phyloP scores from a whole-genome alignment of 2,888 invertebrate genomes.

The Ophraella communa region DNA sequence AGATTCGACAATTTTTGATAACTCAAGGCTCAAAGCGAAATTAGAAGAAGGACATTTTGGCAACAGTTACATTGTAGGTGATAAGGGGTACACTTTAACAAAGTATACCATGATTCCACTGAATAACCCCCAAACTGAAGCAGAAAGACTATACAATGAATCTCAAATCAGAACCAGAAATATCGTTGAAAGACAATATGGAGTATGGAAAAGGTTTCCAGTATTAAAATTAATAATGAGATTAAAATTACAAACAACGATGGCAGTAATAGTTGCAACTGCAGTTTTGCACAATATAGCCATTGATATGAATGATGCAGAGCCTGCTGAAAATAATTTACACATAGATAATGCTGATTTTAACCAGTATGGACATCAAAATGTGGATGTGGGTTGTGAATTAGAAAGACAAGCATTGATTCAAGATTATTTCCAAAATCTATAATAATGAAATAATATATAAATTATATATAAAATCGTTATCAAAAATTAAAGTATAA shows the following conservation, averaged over 20 bases:
- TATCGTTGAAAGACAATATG: too few species aligned
- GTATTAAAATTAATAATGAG: background rate
- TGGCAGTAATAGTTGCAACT: background rate
- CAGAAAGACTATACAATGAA: too few species aligned
- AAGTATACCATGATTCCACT: background rate
- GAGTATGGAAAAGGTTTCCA: background rate
- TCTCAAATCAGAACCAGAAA: too few species aligned
- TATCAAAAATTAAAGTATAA: background rate
- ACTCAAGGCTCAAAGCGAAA: too few species aligned
- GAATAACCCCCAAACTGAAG: too few species aligned
- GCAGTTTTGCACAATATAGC: conserved; percentile 3
- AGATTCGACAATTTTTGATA: too few species aligned
- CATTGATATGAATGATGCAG: background rate
- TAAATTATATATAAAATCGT: background rate
- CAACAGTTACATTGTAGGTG: too few species aligned
- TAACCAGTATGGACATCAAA: background rate
- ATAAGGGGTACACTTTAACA: background rate
- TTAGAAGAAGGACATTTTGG: too few species aligned
- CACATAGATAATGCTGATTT: background rate
- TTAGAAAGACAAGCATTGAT: conserved; percentile 1
- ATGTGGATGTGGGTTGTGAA: background rate
- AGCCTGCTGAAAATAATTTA: background rate
- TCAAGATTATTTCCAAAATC: background rate
- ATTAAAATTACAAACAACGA: background rate
- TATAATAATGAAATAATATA: background rate